A percentile compares a stretch with the other conserved stretches of the same genome.
These are phyloP conservation scores for Ischnura elegans DNA, from an alignment of 2,888 invertebrate species.

Conservation along the genomic window DNA sequence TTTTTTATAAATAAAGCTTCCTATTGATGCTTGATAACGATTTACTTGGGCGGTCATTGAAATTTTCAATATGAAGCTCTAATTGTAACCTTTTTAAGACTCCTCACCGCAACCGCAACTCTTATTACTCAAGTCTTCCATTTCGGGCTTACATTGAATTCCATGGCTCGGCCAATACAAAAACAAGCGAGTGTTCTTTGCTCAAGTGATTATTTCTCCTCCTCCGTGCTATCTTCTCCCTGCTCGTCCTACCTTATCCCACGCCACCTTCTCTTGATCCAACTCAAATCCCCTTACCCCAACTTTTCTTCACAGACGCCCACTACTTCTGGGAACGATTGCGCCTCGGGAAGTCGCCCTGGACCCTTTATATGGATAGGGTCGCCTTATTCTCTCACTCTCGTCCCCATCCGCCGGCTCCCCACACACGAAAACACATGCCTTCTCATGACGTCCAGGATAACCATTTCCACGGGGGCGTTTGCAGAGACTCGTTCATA, in stretches of 20 bases:
- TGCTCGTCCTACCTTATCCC: not conserved
- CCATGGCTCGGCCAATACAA: not conserved
- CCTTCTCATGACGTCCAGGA: slow-evolving; percentile 46
- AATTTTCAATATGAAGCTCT: no score
- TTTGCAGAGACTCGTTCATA: not conserved
- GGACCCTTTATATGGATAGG: slow-evolving; percentile 45
- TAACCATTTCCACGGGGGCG: slow-evolving; percentile 28
- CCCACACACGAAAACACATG: not conserved
- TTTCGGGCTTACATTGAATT: not conserved
- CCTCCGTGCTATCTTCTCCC: not conserved
- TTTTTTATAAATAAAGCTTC: no score
- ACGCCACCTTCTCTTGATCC: not conserved
- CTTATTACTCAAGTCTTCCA: not conserved
- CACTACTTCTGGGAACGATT: not conserved
- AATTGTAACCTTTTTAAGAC: no score
- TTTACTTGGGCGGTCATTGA: no score
- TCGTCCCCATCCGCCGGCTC: not conserved
- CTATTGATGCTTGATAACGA: no score
- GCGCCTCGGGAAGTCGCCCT: not conserved
- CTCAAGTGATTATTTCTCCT: not conserved
- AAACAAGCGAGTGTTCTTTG: no score
- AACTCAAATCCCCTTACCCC: not conserved
- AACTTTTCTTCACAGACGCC: not conserved
- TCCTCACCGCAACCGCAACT: no score
- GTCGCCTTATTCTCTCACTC: not conserved